Base-by-base conservation (phyloP, 2,888 invertebrate species). In the Temnothorax unifasciatus region DNA sequence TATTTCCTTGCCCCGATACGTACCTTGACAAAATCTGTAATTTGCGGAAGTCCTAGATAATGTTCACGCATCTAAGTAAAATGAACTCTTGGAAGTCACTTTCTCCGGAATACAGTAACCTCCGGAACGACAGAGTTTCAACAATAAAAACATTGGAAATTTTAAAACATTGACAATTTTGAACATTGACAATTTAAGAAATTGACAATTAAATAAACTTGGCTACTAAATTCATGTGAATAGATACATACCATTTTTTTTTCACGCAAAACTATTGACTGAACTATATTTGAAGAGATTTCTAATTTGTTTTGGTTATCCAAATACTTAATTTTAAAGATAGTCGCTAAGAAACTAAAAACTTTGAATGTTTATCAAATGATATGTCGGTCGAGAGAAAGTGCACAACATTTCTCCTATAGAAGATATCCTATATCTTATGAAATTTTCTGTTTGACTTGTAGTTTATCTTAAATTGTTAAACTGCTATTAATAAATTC, bases 321-420 rank as follows among this genome's bases (percentile, higher is more conserved):
- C 2, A 13, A 25, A 44, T 44, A 44, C 44, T 29, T 44, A 13
- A 61, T n/a, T 15, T 52, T n/a, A n/a, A 68, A 68, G 4, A 41
- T 54, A 15, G 1, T 25, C 6, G 38, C 3, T 57, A 41, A 71
- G 18, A 25, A 38, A 29, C 18, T 25, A 59, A 54, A 8, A 25
- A 13, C 6, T 59, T 54, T 9, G 21, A 57, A 25, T 73, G 25
- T 25, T 61, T 13, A 61, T 25, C 18, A 61, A 73, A 54, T 15
- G 1, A 25, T 41, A 73, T 25, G 38, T 57, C 50, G 50, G 38
- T 71, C 74, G 74, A 74, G 41, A 29, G 63, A 61, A 74, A 74
- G 73, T 44, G 25, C 50, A 18, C 18, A 21, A 38, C 5, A 38
- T 15, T 38, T 54, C 9, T 34, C 34, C 34, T 29, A 41, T 18